Evolutionary conservation across 2,888 invertebrate genomes (phyloP).

Genomic region (Dicyrtomina minuta): DNA sequence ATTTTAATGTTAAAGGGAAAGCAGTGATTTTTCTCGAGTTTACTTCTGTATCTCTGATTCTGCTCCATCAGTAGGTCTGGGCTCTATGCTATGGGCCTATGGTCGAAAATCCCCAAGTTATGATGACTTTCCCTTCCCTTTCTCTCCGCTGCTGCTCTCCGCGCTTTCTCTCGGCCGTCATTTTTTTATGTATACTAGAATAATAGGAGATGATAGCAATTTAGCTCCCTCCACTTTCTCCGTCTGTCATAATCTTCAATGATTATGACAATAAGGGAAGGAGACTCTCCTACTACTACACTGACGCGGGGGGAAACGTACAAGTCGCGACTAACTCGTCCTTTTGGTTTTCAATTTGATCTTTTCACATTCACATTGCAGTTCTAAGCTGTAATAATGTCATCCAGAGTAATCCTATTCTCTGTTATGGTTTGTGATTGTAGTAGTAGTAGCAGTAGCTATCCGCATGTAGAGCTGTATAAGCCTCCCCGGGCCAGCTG

Average conservation of each 20-base stretch:
- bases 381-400: conserved; percentile 34
- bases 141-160: not conserved
- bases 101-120: not conserved
- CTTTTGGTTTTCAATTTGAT: conserved; percentile 39
- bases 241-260: conserved; percentile 36
- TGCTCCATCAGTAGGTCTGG: not conserved
- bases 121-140: not conserved
- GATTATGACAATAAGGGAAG: conserved; percentile 37
- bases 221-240: conserved; percentile 29
- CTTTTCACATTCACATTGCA: conserved; percentile 32
- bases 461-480: too few relatives aligned
- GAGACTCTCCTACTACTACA: too few relatives aligned
- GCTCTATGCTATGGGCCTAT: not conserved
- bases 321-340: conserved; percentile 24
- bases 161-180: not conserved
- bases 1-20: conserved; percentile 10
- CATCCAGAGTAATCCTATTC: conserved; percentile 35
- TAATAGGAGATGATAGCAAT: conserved; percentile 33
- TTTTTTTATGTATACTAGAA: not conserved
- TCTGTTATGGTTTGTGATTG: conserved; percentile 26
- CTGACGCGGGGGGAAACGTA: conserved; percentile 19
- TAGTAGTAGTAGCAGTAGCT: too few relatives aligned
- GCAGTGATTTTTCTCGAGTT: conserved; percentile 16
- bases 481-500: conserved; percentile 10
- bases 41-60: not conserved